These are phyloP conservation scores for Chaetodon trifascialis DNA, from an alignment of 2,113 vertebrate species.

Conservation along the genomic window DNA sequence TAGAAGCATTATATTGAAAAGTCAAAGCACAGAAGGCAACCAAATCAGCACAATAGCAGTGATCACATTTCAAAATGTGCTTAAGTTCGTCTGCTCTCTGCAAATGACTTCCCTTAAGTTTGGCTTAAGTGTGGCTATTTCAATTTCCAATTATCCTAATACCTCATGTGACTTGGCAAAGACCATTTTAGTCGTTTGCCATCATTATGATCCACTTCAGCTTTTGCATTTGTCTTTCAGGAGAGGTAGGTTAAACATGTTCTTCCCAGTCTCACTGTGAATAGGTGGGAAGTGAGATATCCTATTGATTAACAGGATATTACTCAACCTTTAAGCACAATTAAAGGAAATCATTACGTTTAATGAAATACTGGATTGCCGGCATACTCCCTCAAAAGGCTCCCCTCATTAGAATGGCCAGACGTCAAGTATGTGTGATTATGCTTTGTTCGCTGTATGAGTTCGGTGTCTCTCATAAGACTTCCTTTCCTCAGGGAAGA, in stretches of 20 bases:
- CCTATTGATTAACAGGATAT: conserved; percentile 44
- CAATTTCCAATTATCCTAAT: conserved; percentile 16
- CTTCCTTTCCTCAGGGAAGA: conserved; percentile 34
- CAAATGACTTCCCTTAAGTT: too few relatives aligned
- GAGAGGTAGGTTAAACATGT: conserved; percentile 10
- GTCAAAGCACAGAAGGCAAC: neutral
- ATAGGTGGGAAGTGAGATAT: conserved; percentile 23
- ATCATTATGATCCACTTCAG: neutral
- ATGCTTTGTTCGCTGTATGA: conserved; percentile 24
- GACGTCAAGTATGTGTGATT: conserved; percentile 60
- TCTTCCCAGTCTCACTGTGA: neutral
- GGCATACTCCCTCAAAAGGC: conserved; percentile 55
- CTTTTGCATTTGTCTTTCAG: neutral
- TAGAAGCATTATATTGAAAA: neutral
- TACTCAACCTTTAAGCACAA: conserved; percentile 66
- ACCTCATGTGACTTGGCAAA: conserved; percentile 14
- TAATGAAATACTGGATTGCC: conserved; percentile 73
- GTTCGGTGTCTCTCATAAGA: conserved; percentile 42
- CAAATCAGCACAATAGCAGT: neutral
- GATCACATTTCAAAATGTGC: conserved; percentile 7
- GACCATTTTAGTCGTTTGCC: neutral
- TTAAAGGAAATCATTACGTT: conserved; percentile 79
- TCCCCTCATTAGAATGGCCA: conserved; percentile 63
- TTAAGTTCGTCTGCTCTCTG: neutral
- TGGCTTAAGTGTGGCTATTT: conserved; percentile 2